Evolutionary conservation across 2,888 invertebrate species (phyloP), one percentile per base, ranked within the genome.

Genomic region (Palloptera scutellata): DNA sequence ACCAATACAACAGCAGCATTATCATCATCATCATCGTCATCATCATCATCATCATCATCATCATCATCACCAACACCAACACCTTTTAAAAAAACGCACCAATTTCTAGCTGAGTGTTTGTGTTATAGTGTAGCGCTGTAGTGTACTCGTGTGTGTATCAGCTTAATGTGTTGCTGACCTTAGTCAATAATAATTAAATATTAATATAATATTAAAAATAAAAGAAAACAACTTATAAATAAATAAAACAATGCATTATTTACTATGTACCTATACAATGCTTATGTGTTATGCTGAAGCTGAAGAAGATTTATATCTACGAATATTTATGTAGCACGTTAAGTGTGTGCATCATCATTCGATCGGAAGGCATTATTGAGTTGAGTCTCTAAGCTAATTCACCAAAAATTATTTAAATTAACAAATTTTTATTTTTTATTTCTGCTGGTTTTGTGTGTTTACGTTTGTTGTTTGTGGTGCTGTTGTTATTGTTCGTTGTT

Each of bases 121-220:
- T 48, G 30, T 30, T 30, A 48, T 48, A 13, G 11, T n/a, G 12
- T 20, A 15, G n/a, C n/a, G 10, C 11, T 30, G 8, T n/a, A 11
- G 19, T 51, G 30, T 30, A 15, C 15, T 48, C 9, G 12, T n/a
- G 45, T 1, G 40, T n/a, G 42, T 41, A 48, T 57, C 43, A 59
- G 59, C 59, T 61, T 20, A 66, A 20, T 20, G 51, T 66, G 57
- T 64, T 78, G 79, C 70, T 75, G 80, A 80, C 81, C 81, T 80
- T 80, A 81, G 78, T 74, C 78, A 77, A 75, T 74, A 75, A 79
- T 30, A 9, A 13, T 13, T 19, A n/a, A 41, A 42, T n/a, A 30
- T 15, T 5, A 59, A 59, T 43, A 59, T 20, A 30, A 17, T 10
- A 61, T 10, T 30, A 45, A 61, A 61, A 13, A 68, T 51, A 20